Evolutionary conservation across 2,797 vertebrate species (phyloP).

Genomic region (Neosilurus mollespiculum): DNA sequence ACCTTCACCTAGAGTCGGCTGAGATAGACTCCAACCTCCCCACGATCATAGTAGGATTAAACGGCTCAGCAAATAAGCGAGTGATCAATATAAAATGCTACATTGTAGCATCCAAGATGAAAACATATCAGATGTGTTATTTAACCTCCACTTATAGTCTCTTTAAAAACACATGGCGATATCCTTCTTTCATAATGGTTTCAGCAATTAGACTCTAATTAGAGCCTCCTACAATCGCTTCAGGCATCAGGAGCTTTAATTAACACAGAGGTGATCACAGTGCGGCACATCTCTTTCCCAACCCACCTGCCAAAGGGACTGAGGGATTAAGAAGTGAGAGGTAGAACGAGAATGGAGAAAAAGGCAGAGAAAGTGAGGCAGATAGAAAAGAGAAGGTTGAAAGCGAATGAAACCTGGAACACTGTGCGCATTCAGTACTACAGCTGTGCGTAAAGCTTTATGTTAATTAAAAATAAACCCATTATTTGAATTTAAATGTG

Average conservation of each 20-base stretch:
- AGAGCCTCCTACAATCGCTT: slow-evolving; percentile 38
- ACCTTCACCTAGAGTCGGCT: too few relatives aligned
- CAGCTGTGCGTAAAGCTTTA: neutral
- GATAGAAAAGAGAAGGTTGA: slow-evolving; percentile 11
- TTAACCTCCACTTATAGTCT: neutral
- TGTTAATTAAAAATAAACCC: slow-evolving; percentile 2
- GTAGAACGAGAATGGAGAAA: slow-evolving; percentile 2
- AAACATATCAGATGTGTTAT: neutral
- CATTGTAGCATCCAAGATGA: neutral
- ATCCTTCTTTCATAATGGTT: slow-evolving; percentile 23
- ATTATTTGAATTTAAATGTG: neutral
- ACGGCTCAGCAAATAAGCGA: too few relatives aligned
- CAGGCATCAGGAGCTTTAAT: slow-evolving; percentile 38
- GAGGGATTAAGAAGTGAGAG: slow-evolving; percentile 13
- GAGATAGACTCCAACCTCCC: too few relatives aligned
- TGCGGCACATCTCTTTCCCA: slow-evolving; percentile 29
- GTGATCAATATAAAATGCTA: too few relatives aligned
- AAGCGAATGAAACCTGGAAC: neutral
- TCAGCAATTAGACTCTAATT: slow-evolving; percentile 47
- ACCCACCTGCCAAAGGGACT: slow-evolving; percentile 36
- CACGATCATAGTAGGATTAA: too few relatives aligned
- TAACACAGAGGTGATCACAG: slow-evolving; percentile 44
- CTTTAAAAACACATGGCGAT: neutral
- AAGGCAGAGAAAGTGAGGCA: slow-evolving; percentile 11
- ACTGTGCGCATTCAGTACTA: neutral